phyloP scores from a whole-genome alignment of 2,888 invertebrate genomes.

The Drosophila villosipedis region DNA sequence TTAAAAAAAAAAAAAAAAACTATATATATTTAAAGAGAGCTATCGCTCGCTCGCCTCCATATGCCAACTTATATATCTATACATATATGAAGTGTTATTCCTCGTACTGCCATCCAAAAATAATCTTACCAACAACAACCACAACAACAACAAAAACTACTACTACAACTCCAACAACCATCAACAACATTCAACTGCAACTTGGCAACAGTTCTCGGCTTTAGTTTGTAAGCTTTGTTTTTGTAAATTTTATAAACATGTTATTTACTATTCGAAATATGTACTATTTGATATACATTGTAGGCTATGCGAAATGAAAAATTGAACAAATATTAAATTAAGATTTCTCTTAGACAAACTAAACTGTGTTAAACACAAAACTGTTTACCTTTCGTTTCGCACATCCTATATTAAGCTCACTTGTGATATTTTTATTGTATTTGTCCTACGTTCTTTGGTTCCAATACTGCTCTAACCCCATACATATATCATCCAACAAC shows the following conservation, averaged over 20 bases:
- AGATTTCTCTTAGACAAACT: background rate
- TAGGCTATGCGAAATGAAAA: slow-evolving; percentile 27
- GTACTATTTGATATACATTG: slow-evolving; percentile 28
- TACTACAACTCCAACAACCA: slow-evolving; percentile 35
- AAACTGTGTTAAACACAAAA: background rate
- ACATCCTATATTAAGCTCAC: slow-evolving; percentile 20
- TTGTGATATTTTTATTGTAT: slow-evolving; percentile 60
- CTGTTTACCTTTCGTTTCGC: slow-evolving; percentile 31
- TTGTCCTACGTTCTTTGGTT: slow-evolving; percentile 69
- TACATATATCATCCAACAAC: slow-evolving; percentile 31
- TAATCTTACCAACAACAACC: slow-evolving; percentile 52
- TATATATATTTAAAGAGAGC: slow-evolving; percentile 10
- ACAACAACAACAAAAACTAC: slow-evolving; percentile 46
- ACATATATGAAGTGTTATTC: slow-evolving; percentile 45
- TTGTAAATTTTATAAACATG: slow-evolving; percentile 56
- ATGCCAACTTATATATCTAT: slow-evolving; percentile 42
- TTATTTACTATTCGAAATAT: slow-evolving; percentile 32
- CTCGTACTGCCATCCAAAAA: slow-evolving; percentile 65
- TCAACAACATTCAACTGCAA: slow-evolving; percentile 58
- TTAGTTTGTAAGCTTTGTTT: slow-evolving; percentile 71
- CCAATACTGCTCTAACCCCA: slow-evolving; percentile 64
- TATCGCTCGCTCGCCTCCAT: slow-evolving; percentile 48
- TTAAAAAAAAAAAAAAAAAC: slow-evolving; percentile 4
- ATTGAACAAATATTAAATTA: background rate
- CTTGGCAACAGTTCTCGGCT: slow-evolving; percentile 69